Percentiles rank a stretch among this genome's conserved stretches.
Conservation (phyloP, 2,113 vertebrate genomes). For the Noturus placidus region DNA sequence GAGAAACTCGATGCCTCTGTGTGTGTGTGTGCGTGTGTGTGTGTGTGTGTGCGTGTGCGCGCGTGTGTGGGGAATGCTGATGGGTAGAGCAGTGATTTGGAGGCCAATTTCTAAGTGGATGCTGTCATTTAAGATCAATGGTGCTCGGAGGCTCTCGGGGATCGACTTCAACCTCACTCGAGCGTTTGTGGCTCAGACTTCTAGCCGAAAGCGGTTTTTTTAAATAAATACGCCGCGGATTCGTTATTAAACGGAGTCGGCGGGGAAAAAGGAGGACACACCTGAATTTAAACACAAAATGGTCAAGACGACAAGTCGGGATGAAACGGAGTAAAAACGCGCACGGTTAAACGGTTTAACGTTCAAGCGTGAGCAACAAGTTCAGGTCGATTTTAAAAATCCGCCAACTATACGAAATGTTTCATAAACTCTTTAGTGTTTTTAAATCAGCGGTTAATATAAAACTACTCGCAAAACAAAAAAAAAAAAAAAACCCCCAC, state of each 20-base stretch:
- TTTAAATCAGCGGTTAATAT: constrained; percentile 26
- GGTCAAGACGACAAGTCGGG: not conserved
- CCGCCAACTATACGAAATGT: not conserved
- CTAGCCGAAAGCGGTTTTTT: not conserved
- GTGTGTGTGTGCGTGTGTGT: not conserved
- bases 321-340: not conserved
- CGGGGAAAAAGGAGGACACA: not conserved
- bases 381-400: not conserved
- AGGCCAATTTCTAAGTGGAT: constrained; percentile 44
- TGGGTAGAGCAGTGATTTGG: constrained; percentile 21
- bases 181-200: constrained; percentile 5
- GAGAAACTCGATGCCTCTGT: not conserved
- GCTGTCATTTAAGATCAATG: constrained; percentile 56
- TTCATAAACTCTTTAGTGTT: constrained; percentile 11
- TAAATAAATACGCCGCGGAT: not conserved
- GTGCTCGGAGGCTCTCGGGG: constrained; percentile 51
- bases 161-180: not conserved
- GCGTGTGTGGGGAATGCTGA: constrained; percentile 27
- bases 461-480: constrained; percentile 32
- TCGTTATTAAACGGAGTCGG: not conserved
- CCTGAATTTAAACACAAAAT: not conserved
- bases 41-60: not conserved
- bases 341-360: not conserved
- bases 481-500: no score
- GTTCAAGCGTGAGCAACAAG: not conserved